Evolutionary conservation across 2,888 invertebrate species (phyloP).

Genomic region (Harpalus rufipes): DNA sequence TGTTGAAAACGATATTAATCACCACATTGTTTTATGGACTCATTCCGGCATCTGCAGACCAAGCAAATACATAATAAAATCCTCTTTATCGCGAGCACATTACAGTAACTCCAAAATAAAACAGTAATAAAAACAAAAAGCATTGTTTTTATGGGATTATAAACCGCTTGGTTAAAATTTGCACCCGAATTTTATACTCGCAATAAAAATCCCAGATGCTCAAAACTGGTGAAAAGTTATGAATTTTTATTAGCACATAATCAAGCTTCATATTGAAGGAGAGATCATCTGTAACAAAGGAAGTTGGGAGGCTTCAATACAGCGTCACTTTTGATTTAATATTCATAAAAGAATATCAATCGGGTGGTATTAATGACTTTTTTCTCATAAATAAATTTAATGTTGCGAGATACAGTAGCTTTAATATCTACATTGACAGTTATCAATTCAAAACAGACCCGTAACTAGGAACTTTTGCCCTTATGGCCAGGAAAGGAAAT

Average conservation of each 20-base stretch:
- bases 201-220: constrained; percentile 54
- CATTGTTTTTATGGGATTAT: constrained; percentile 65
- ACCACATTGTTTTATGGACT: neutral
- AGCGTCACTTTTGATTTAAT: neutral
- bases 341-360: constrained; percentile 5
- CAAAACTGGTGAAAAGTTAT: constrained; percentile 50
- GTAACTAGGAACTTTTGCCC: no score
- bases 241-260: constrained; percentile 59
- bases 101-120: constrained; percentile 61
- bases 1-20: constrained; percentile 7
- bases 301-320: neutral
- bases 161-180: constrained; percentile 61
- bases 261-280: constrained; percentile 52
- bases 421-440: neutral
- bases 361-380: neutral
- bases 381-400: neutral
- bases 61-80: constrained; percentile 50
- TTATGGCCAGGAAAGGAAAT: no score
- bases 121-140: constrained; percentile 55
- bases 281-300: constrained; percentile 18
- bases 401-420: neutral
- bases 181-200: constrained; percentile 51
- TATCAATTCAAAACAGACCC: no score
- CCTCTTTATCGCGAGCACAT: constrained; percentile 45
- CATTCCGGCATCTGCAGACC: constrained; percentile 1